Base-by-base conservation (phyloP, 1,140 invertebrate genomes). In the Platyscapa corneri region DNA sequence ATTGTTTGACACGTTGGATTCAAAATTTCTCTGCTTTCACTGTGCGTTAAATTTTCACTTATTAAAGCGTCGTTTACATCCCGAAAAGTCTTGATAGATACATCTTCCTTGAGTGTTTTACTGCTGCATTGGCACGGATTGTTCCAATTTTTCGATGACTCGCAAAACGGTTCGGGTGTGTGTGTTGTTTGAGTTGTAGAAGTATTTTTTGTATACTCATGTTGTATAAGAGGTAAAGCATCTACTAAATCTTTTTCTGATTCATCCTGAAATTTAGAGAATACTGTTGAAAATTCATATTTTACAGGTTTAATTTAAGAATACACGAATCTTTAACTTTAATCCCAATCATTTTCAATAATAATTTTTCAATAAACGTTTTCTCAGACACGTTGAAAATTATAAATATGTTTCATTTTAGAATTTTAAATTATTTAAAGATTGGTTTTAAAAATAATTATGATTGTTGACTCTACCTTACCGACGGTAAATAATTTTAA, bases 191-290 rank as follows among this genome's bases (percentile, higher is more conserved):
- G 85, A 27, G n/a, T 23, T 30, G 79, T 42, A 18, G 83, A 49
- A 0, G 64, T 32, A n/a, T 53, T 76, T 42, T 56, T 77, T 49
- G 70, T 83, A 16, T 39, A 49, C 0, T 81, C 81, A 0, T 86
- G 81, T n/a, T 82, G 85, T 20, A 86, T 79, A 27, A 86, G 65
- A 10, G 85, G 85, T 37, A 86, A 56, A 0, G 81, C 65, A 39
- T 83, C 81, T 1, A 80, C 76, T 5, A 86, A 42, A 27, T 86
- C 85, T n/a, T 67, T 83, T 27, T 85, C 84, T 16, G 30, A 20
- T 16, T 85, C 84, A n/a, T 81, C 84, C 78, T 85, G 70, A 32
- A 67, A 76, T 60, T 78, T 1, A 60, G 10, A 37, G n/a, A 42
- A 39, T 20, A 8, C 27, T 42, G 8, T 20, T 27, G 30, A n/a